Conservation (phyloP, 2,888 invertebrate genomes). For the Laspeyria flexula region DNA sequence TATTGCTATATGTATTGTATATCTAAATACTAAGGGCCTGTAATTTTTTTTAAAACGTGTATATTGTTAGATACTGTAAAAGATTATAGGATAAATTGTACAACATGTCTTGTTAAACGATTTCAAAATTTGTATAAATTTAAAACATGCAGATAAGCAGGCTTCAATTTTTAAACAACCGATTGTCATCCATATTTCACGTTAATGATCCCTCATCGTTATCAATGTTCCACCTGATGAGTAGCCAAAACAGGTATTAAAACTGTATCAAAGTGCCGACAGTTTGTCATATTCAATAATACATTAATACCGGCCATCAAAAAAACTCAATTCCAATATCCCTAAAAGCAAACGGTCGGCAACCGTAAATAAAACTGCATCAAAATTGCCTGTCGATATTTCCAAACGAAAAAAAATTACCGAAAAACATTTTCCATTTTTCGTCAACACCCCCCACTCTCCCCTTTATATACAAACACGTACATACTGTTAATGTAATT, state of each 20-base stretch:
- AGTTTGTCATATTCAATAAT: slow-evolving; percentile 14
- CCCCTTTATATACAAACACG: slow-evolving; percentile 36
- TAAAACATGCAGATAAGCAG: not conserved
- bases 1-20: too few species aligned
- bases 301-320: slow-evolving; percentile 33
- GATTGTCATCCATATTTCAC: not conserved
- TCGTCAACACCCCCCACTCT: slow-evolving; percentile 35
- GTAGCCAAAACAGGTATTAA: slow-evolving; percentile 2
- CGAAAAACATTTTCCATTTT: slow-evolving; percentile 65
- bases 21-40: too few species aligned
- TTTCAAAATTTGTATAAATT: too few species aligned
- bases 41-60: too few species aligned
- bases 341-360: slow-evolving; percentile 45
- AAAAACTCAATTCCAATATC: slow-evolving; percentile 44
- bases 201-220: not conserved
- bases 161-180: too few species aligned
- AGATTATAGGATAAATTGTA: too few species aligned
- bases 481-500: slow-evolving; percentile 71
- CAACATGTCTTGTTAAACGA: too few species aligned
- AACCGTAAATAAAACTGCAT: slow-evolving; percentile 38
- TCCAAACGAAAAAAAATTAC: slow-evolving; percentile 51
- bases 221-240: slow-evolving; percentile 2
- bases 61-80: too few species aligned
- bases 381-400: slow-evolving; percentile 46
- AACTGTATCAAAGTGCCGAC: slow-evolving; percentile 16